Base-by-base conservation (phyloP, 1,140 invertebrate species). In the Agrilus planipennis region DNA sequence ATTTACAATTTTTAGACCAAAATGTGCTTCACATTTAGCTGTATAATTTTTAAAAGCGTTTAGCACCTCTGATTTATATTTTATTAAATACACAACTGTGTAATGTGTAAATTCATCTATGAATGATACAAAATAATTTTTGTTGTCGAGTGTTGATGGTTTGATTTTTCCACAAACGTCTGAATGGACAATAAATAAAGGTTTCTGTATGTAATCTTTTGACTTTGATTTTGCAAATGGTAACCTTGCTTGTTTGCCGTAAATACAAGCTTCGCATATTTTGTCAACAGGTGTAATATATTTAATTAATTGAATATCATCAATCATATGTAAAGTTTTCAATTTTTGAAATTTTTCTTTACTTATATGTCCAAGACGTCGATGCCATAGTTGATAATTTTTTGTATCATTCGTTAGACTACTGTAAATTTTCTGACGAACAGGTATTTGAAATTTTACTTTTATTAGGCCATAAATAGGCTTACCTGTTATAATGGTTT, bases 211-310 rank as follows among this genome's bases (percentile, higher is more conserved):
- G 46, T 58, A 29, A 34, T 22, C 39, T 50, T 60, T 60, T 39
- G 55, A 39, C 49, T 56, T 58, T 34, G 28, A 38, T 37, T 57
- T 51, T 35, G 53, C 38, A 57, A 66, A 65, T 10, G 54, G 53
- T 32, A 64, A 44, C 41, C 57, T 39, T 12, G 49, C 41, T 53
- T 65, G 61, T 54, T 68, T 68, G 4, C 64, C 61, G 20, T 58
- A 51, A 45, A 68, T 60, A 49, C 62, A 68, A 36, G 60, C 48
- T 47, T 69, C 64, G 52, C 63, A 69, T 32, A 66, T n/a, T 25
- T 25, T 25, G 6, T 34, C n/a, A 4, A 6, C 20, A 9, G 20
- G 20, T 9, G 34, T 63, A 40, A 23, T 52, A 27, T 27, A 12
- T 27, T 27, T 7, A 9, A 27, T 27, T 27, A 27, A 9, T 7